A percentile compares a stretch with the other conserved stretches of the same genome.
phyloP scores from a whole-genome alignment of 2,797 vertebrate genomes.

The Nannoperca obscura region DNA sequence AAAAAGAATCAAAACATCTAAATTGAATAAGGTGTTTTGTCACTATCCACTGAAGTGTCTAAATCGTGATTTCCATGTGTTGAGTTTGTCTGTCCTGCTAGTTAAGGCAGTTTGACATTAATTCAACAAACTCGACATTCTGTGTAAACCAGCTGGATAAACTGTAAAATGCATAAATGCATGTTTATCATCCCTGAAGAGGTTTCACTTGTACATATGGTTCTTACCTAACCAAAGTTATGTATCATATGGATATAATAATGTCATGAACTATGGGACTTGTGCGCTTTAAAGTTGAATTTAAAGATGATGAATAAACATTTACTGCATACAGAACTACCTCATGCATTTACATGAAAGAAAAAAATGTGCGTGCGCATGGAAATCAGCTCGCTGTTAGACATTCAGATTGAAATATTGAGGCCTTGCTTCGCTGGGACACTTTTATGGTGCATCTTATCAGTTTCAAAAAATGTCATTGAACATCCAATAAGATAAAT shows the following conservation, averaged over 20 bases:
- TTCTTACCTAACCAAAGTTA: not conserved
- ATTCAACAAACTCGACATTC: not conserved
- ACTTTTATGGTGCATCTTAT: constrained; percentile 59
- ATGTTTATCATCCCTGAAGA: not conserved
- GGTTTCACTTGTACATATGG: not conserved
- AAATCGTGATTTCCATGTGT: constrained; percentile 4
- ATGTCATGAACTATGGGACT: not conserved
- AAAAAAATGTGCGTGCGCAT: constrained; percentile 18
- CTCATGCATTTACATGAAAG: constrained; percentile 57
- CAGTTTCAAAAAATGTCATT: constrained; percentile 66
- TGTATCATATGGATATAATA: constrained; percentile 24
- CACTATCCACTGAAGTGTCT: not conserved
- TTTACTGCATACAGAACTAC: constrained; percentile 20
- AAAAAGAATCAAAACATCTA: not conserved
- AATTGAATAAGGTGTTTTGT: constrained; percentile 7
- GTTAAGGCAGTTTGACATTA: not conserved
- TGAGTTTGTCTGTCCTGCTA: not conserved
- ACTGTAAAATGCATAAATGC: not conserved
- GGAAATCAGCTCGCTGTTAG: constrained; percentile 59
- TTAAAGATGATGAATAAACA: constrained; percentile 47
- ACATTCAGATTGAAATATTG: constrained; percentile 70
- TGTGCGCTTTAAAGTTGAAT: constrained; percentile 12
- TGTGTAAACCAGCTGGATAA: not conserved
- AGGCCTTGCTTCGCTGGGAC: constrained; percentile 66
- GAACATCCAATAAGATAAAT: constrained; percentile 73